A percentile compares a stretch with the other conserved stretches of the same genome.
Conservation (phyloP, 2,113 vertebrate genomes). For the Rutilus rutilus region DNA sequence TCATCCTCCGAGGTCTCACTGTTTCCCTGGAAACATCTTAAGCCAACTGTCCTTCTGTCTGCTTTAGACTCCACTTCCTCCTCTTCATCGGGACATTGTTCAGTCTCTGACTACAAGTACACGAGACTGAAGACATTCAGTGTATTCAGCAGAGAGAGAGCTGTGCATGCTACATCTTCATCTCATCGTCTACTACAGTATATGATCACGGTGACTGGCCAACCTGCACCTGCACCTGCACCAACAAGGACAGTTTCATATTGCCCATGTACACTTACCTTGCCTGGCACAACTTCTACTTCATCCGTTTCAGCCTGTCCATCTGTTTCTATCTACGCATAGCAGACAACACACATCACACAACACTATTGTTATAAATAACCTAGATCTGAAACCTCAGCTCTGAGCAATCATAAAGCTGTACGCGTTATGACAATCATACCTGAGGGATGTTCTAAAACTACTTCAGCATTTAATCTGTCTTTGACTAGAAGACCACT, state of each 20-base stretch:
- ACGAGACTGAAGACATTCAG: neutral
- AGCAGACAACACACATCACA: conserved; percentile 1
- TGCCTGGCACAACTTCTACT: conserved; percentile 9
- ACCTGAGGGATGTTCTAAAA: neutral
- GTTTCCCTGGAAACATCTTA: conserved; percentile 53
- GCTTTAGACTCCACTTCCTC: conserved; percentile 57
- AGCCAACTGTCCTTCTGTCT: conserved; percentile 68
- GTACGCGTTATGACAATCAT: neutral
- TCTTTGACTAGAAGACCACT: neutral
- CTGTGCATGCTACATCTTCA: neutral
- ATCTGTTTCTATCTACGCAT: conserved; percentile 54
- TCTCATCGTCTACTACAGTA: neutral
- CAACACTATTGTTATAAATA: neutral
- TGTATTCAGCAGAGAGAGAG: neutral
- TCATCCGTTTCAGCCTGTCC: conserved; percentile 40
- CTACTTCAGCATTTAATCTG: neutral
- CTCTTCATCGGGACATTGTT: conserved; percentile 51
- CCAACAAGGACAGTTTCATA: neutral
- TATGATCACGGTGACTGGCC: neutral
- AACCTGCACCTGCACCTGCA: neutral
- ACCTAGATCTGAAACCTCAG: neutral
- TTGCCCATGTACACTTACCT: conserved; percentile 32
- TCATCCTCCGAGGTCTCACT: conserved; percentile 45
- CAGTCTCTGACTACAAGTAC: conserved; percentile 27
- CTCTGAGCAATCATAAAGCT: neutral